Percentiles rank a stretch among this genome's conserved stretches.
These are phyloP conservation scores for Cancer borealis DNA, from an alignment of 2,888 invertebrate species.

Conservation along the genomic window DNA sequence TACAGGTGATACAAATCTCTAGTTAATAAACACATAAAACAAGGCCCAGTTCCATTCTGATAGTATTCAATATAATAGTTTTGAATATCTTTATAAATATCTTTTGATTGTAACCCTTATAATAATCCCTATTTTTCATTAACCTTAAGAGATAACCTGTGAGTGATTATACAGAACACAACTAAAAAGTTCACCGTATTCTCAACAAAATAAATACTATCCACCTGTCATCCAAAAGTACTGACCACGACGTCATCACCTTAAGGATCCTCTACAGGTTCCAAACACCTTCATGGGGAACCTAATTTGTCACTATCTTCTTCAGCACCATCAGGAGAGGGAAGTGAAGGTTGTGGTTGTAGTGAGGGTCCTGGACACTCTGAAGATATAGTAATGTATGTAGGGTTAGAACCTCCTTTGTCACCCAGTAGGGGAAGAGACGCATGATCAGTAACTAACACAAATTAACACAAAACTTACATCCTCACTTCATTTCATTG, in stretches of 20 bases:
- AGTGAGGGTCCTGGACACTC: slow-evolving; percentile 65
- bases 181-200: neutral
- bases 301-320: slow-evolving; percentile 53
- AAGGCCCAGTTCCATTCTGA: neutral
- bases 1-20: neutral
- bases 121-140: neutral
- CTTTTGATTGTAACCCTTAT: neutral
- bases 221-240: neutral
- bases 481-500: too few relatives aligned
- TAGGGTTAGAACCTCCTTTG: neutral
- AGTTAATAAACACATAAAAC: neutral
- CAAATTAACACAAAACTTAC: neutral
- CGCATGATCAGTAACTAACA: too few relatives aligned
- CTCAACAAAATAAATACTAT: neutral
- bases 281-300: neutral
- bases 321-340: slow-evolving; percentile 68
- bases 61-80: neutral
- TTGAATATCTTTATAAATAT: neutral
- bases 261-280: neutral
- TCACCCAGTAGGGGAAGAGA: neutral
- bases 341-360: slow-evolving; percentile 70
- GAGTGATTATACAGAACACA: neutral
- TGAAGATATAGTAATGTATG: slow-evolving; percentile 43
- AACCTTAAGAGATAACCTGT: neutral
- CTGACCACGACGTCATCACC: neutral